Conservation (phyloP, 2,113 vertebrate species). For the Anser cygnoides region DNA sequence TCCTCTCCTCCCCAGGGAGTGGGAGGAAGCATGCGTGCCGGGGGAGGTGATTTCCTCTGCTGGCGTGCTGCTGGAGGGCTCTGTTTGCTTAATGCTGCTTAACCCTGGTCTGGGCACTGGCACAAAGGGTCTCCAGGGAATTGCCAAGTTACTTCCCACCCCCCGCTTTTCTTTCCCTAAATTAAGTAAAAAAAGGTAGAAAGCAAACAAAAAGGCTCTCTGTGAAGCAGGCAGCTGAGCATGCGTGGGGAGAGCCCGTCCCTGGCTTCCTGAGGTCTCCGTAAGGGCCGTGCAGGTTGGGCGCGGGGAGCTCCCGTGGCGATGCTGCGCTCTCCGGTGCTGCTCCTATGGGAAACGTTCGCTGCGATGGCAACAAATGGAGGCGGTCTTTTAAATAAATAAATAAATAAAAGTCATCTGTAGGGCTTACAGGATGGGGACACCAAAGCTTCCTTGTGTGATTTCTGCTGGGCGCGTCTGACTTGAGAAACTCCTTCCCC, state of each 20-base stretch:
- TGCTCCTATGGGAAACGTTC: constrained; percentile 26
- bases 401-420: not conserved
- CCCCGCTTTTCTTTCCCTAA: not conserved
- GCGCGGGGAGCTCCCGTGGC: not conserved
- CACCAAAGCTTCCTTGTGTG: rapidly evolving
- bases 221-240: rapidly evolving
- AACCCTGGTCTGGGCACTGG: not conserved
- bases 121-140: not conserved
- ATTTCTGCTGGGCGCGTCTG: not conserved
- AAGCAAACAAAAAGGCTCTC: not conserved
- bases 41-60: not conserved
- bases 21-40: not conserved
- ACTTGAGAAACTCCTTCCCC: not conserved
- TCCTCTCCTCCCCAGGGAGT: not conserved
- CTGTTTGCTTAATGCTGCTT: not conserved
- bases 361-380: not conserved
- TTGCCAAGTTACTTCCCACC: not conserved
- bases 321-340: not conserved
- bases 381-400: not conserved
- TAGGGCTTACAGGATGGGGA: not conserved
- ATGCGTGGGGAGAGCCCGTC: not conserved
- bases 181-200: not conserved
- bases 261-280: not conserved
- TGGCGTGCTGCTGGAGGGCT: not conserved
- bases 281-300: not conserved